Evolutionary conservation across 2,888 invertebrate genomes (phyloP).

Genomic region (Cantharis rufa): DNA sequence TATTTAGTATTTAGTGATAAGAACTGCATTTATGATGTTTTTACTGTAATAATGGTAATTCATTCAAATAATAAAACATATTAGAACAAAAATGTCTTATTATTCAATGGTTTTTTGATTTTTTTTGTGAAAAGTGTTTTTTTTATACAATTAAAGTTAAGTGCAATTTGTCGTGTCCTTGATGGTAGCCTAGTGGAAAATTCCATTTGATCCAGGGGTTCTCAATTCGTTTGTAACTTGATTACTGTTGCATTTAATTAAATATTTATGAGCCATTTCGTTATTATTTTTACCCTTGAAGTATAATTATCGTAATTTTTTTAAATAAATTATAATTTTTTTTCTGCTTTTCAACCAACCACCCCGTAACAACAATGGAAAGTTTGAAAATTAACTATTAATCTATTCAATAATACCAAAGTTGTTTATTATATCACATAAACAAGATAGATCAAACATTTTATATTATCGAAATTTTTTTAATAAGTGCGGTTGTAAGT

Average conservation of each 20-base stretch:
- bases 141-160: background rate
- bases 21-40: slow-evolving; percentile 51
- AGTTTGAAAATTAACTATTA: background rate
- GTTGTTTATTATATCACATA: background rate
- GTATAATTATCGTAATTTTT: background rate
- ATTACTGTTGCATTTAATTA: background rate
- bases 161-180: background rate
- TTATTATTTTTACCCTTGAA: too few species aligned
- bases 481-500: background rate
- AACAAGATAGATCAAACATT: background rate
- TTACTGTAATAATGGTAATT: slow-evolving; percentile 35
- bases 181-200: background rate
- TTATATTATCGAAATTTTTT: background rate
- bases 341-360: background rate
- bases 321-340: background rate
- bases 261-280: background rate
- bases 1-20: slow-evolving; percentile 35
- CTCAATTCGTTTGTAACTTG: background rate
- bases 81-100: background rate
- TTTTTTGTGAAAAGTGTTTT: background rate
- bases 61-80: slow-evolving; percentile 19
- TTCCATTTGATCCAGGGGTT: background rate
- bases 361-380: background rate
- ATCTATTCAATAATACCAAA: background rate
- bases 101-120: background rate